A percentile compares a stretch with the other conserved stretches of the same genome.
These are phyloP conservation scores for Rotaria macrura DNA, from an alignment of 2,888 invertebrate genomes.

Conservation along the genomic window DNA sequence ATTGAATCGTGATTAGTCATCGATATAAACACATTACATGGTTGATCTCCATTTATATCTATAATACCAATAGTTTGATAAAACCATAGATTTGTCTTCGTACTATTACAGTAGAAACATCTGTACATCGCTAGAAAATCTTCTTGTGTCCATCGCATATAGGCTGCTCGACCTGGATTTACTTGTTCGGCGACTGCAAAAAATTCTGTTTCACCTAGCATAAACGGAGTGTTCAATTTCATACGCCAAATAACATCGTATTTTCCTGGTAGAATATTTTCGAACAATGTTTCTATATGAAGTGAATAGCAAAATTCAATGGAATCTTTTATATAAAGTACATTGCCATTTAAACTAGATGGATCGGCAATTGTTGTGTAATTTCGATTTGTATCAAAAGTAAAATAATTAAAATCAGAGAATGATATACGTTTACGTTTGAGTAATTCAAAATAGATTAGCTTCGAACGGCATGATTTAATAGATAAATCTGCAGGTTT, in stretches of 20 bases:
- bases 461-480: background rate
- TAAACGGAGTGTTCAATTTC: background rate
- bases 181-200: background rate
- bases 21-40: background rate
- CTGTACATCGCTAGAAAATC: background rate
- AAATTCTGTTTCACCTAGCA: background rate
- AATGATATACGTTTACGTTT: background rate
- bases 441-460: background rate
- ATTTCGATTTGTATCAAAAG: background rate
- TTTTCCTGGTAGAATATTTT: background rate
- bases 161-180: background rate
- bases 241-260: constrained; percentile 14
- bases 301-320: background rate
- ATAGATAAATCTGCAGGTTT: background rate
- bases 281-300: background rate
- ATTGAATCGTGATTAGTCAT: background rate
- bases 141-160: background rate
- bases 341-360: constrained; percentile 4
- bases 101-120: constrained; percentile 2
- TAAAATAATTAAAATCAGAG: background rate
- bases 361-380: background rate
- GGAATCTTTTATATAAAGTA: background rate
- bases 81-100: background rate
- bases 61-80: background rate
- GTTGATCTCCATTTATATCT: background rate